A percentile compares a stretch with the other conserved stretches of the same genome.
phyloP scores from a whole-genome alignment of 2,113 vertebrate genomes.

The Chloropsis cyanopogon region DNA sequence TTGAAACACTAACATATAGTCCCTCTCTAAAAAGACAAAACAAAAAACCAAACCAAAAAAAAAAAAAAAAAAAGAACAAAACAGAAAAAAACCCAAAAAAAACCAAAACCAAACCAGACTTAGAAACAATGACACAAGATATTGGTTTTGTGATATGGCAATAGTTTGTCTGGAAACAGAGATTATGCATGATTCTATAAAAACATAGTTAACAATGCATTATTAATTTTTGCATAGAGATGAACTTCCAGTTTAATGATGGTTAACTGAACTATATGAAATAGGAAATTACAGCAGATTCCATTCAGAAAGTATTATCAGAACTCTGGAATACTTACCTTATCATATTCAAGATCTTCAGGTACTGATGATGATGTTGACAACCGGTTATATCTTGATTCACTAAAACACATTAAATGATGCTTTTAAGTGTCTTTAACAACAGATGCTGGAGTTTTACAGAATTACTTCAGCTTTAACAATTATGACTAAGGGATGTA shows the following conservation, averaged over 20 bases:
- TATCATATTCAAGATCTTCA: constrained; percentile 70
- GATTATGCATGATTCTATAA: background rate
- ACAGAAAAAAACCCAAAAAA: background rate
- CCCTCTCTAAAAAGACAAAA: background rate
- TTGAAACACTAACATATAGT: background rate
- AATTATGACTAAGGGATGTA: background rate
- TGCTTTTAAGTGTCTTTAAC: background rate
- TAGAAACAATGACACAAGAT: background rate
- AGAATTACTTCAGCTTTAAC: background rate
- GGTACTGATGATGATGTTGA: constrained; percentile 61
- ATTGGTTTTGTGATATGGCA: background rate
- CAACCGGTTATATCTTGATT: constrained; percentile 56
- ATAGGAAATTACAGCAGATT: background rate
- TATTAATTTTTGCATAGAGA: background rate
- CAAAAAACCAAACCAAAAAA: too few species aligned
- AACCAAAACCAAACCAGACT: background rate
- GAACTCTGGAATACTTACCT: constrained; percentile 50
- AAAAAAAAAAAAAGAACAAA: background rate
- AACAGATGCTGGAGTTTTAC: background rate
- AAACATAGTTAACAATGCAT: background rate
- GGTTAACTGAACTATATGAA: background rate
- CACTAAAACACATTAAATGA: constrained; percentile 45
- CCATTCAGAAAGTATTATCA: background rate
- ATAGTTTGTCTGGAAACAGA: background rate
- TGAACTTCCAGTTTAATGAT: background rate